phyloP scores from a whole-genome alignment of 2,797 vertebrate species.

The Coluber constrictor region DNA sequence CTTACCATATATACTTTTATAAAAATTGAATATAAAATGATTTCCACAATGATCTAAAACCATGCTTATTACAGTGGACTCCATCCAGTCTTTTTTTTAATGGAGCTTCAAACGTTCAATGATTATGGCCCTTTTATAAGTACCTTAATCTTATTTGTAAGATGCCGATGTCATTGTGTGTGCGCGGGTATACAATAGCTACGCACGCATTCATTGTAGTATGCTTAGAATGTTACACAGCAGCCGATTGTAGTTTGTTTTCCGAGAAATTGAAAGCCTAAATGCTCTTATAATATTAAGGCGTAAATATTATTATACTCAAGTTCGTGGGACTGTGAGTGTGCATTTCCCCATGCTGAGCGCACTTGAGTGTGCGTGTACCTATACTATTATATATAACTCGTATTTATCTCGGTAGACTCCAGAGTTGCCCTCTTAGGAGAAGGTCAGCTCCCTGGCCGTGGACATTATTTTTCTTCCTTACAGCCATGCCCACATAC shows the following conservation, averaged over 20 bases:
- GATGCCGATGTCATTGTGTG: background rate
- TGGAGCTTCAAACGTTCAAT: background rate
- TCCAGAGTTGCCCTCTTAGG: slow-evolving; percentile 69
- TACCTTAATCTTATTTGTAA: background rate
- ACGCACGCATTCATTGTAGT: background rate
- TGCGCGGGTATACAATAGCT: background rate
- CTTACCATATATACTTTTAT: background rate
- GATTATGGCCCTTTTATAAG: background rate
- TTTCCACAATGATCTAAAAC: background rate
- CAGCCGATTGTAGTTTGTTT: background rate
- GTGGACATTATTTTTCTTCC: slow-evolving; percentile 77
- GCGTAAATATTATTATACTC: background rate
- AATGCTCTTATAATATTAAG: background rate
- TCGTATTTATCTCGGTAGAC: slow-evolving; percentile 53
- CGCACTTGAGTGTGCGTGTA: background rate
- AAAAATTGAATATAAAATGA: background rate
- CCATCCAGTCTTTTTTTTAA: background rate
- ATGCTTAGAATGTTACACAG: background rate
- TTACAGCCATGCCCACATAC: slow-evolving; percentile 51
- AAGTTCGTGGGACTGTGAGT: background rate
- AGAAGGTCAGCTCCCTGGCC: slow-evolving; percentile 84
- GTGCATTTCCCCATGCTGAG: background rate
- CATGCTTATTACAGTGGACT: background rate
- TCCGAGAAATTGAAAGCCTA: background rate
- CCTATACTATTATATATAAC: slow-evolving; percentile 14